phyloP scores from a whole-genome alignment of 2,797 vertebrate genomes.

The Echeneis naucrates region DNA sequence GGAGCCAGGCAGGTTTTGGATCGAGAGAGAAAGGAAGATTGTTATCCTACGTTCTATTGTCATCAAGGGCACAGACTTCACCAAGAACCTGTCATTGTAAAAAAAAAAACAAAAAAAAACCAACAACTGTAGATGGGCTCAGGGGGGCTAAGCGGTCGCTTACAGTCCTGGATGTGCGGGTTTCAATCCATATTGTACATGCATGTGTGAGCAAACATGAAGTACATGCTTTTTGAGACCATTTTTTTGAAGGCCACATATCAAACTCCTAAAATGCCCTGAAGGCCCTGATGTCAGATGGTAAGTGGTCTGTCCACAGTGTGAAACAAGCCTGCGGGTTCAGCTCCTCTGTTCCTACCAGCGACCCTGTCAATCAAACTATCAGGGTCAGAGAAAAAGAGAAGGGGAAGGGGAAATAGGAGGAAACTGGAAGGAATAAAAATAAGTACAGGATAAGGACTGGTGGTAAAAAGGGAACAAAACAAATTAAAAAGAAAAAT shows the following conservation, averaged over 20 bases:
- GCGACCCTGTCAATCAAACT: constrained; percentile 65
- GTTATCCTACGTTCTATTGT: constrained; percentile 19
- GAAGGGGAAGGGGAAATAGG: neutral
- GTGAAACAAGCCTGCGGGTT: constrained; percentile 53
- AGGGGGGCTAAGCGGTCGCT: neutral
- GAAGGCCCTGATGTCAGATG: constrained; percentile 55
- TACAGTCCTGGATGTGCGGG: neutral
- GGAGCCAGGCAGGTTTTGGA: constrained; percentile 9
- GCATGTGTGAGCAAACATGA: neutral
- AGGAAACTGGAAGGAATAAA: neutral
- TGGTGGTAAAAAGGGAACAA: neutral
- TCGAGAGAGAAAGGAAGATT: constrained; percentile 1
- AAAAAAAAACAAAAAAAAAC: constrained; percentile 26
- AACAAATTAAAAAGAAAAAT: neutral
- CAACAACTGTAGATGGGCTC: neutral
- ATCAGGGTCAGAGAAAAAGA: constrained; percentile 29
- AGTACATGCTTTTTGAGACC: neutral
- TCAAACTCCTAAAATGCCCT: constrained; percentile 31
- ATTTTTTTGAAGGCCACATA: constrained; percentile 39
- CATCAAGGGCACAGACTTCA: constrained; percentile 32
- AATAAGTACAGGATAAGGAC: neutral
- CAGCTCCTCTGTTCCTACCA: constrained; percentile 30
- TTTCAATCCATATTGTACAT: neutral
- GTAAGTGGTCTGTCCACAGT: constrained; percentile 57
- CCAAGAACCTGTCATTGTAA: constrained; percentile 10